Evolutionary conservation across 2,113 vertebrate species (phyloP).

Genomic region (Pristiophorus japonicus): DNA sequence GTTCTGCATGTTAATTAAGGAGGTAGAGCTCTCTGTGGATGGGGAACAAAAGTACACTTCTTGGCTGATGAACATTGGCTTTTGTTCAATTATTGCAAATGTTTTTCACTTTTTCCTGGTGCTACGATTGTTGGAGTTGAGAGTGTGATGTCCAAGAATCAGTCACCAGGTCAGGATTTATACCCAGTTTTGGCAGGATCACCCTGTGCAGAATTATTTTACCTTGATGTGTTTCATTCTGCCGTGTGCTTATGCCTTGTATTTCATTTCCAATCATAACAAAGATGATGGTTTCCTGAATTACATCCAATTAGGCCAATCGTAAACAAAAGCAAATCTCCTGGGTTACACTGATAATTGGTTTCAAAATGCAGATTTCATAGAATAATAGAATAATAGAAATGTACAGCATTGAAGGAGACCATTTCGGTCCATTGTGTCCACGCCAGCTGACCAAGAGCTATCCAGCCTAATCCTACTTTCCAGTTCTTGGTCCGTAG

Average conservation of each 20-base stretch:
- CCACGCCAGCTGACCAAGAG: no score
- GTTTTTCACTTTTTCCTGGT: not conserved
- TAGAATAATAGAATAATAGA: no score
- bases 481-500: no score
- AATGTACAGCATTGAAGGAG: no score
- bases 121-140: not conserved
- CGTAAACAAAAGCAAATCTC: not conserved
- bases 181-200: not conserved
- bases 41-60: not conserved
- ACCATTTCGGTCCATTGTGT: no score
- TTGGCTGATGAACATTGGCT: not conserved
- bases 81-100: not conserved
- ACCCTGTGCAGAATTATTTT: not conserved
- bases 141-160: not conserved
- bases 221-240: not conserved
- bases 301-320: not conserved
- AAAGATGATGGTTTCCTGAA: not conserved
- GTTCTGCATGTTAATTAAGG: not conserved
- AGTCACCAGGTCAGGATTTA: conserved; percentile 4
- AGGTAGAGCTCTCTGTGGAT: not conserved
- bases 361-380: not conserved
- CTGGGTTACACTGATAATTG: not conserved
- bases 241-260: not conserved
- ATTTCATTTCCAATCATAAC: not conserved
- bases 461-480: no score